phyloP scores from a whole-genome alignment of 2,797 vertebrate species.

The Liasis olivaceus region DNA sequence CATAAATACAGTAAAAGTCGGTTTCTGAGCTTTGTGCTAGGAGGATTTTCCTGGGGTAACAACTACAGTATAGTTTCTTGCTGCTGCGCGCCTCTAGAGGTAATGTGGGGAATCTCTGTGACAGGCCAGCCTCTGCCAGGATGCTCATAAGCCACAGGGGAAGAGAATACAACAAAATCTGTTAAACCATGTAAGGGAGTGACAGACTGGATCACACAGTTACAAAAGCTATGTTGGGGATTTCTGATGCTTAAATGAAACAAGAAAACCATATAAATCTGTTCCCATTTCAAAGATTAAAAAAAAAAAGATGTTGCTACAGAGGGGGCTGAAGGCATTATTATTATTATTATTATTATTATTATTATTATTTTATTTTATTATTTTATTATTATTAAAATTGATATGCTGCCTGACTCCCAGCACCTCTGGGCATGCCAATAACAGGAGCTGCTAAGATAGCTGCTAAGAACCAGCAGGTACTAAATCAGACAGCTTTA shows the following conservation, averaged over 20 bases:
- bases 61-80: not conserved
- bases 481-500: not conserved
- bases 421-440: not conserved
- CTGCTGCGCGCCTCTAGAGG: not conserved
- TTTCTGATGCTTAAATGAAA: slow-evolving; percentile 59
- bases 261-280: not conserved
- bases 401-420: not conserved
- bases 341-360: not conserved
- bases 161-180: not conserved
- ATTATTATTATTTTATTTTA: not conserved
- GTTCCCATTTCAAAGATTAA: rapidly evolving
- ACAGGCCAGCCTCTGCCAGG: not conserved
- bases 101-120: not conserved
- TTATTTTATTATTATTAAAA: not conserved
- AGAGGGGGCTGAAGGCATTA: not conserved
- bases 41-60: rapidly evolving
- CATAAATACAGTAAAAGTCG: not conserved
- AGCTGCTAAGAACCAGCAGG: not conserved
- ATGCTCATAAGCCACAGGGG: slow-evolving; percentile 4
- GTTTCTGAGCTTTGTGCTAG: not conserved
- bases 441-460: not conserved
- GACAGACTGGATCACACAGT: not conserved
- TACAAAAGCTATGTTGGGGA: not conserved
- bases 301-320: slow-evolving; percentile 20
- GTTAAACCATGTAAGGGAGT: not conserved